A percentile compares a stretch with the other conserved stretches of the same genome.
Conservation (phyloP, 1,140 invertebrate species). For the Drosophila carrolli region DNA sequence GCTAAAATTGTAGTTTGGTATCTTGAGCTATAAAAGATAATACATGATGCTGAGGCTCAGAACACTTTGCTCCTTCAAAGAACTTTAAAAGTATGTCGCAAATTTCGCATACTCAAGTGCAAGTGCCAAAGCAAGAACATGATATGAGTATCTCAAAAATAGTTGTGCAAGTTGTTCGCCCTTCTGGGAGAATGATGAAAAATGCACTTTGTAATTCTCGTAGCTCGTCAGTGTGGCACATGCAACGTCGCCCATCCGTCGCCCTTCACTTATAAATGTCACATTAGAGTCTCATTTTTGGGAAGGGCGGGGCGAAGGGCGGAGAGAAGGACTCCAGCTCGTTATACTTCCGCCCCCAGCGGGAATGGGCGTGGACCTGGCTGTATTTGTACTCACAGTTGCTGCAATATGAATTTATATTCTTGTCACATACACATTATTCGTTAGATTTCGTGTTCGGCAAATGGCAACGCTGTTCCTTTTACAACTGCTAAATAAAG, state of each 20-base stretch:
- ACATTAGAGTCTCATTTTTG: slow-evolving; percentile 67
- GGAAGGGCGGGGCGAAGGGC: background rate
- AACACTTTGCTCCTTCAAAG: slow-evolving; percentile 13
- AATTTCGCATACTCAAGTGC: slow-evolving; percentile 44
- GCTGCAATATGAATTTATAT: slow-evolving; percentile 57
- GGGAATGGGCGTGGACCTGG: slow-evolving; percentile 24
- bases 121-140: slow-evolving; percentile 40
- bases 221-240: slow-evolving; percentile 68
- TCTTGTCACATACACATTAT: slow-evolving; percentile 49
- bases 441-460: slow-evolving; percentile 34
- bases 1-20: background rate
- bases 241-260: slow-evolving; percentile 69
- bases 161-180: slow-evolving; percentile 51
- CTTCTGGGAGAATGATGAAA: slow-evolving; percentile 63
- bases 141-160: slow-evolving; percentile 56
- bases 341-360: slow-evolving; percentile 58
- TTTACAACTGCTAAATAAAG: slow-evolving; percentile 11
- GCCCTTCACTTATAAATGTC: slow-evolving; percentile 74
- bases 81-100: slow-evolving; percentile 40
- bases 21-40: background rate
- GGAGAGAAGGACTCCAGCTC: slow-evolving; percentile 44
- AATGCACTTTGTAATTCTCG: slow-evolving; percentile 80
- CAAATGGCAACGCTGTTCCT: slow-evolving; percentile 4
- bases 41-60: background rate
- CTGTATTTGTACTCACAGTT: slow-evolving; percentile 43